Evolutionary conservation across 1,140 invertebrate species (phyloP).

Genomic region (Drosophila rhopaloa): DNA sequence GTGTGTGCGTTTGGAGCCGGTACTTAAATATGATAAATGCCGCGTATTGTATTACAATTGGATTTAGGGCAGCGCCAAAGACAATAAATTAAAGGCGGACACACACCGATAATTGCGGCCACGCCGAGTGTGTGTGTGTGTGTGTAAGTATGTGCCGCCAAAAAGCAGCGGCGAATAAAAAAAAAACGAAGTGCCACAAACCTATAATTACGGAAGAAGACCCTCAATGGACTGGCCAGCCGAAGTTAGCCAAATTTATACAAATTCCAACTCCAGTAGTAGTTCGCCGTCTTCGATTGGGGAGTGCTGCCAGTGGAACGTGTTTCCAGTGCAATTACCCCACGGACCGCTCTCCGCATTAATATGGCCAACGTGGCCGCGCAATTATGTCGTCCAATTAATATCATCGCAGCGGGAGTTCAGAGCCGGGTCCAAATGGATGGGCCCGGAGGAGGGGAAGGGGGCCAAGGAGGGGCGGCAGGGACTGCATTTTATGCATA

Average conservation of each 20-base stretch:
- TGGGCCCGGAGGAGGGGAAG: conserved; percentile 12
- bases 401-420: conserved; percentile 80
- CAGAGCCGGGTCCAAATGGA: conserved; percentile 21
- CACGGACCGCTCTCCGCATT: conserved; percentile 41
- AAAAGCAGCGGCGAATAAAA: conserved; percentile 14
- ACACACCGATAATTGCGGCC: conserved; percentile 67
- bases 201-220: conserved; percentile 60
- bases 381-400: conserved; percentile 84
- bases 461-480: not conserved
- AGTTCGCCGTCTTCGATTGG: conserved; percentile 55
- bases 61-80: conserved; percentile 76
- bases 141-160: conserved; percentile 31
- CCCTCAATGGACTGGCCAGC: conserved; percentile 11
- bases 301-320: conserved; percentile 63
- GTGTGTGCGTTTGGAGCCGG: conserved; percentile 63
- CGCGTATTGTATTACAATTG: conserved; percentile 76
- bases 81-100: conserved; percentile 71
- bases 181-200: conserved; percentile 32
- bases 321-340: conserved; percentile 66
- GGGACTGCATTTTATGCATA: conserved; percentile 69
- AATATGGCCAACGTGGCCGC: conserved; percentile 79
- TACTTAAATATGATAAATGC: conserved; percentile 82
- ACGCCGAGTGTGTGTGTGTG: no score
- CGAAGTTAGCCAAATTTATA: conserved; percentile 74
- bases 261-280: conserved; percentile 60